Evolutionary conservation across 23 tunicate species (phyloP).

Genomic region (Halocynthia roretzi): DNA sequence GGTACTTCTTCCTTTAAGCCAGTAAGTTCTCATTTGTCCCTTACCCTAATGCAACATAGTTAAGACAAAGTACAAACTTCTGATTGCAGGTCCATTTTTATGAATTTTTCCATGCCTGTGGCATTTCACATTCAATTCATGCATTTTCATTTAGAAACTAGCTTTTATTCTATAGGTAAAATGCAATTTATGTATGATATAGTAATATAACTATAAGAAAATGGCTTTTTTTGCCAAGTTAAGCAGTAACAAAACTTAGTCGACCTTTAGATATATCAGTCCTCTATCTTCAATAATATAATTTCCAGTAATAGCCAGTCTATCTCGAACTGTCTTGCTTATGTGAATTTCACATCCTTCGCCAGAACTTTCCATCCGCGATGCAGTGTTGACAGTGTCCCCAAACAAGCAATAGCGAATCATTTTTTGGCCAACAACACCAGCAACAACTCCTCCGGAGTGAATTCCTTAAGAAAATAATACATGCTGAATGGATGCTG

Average conservation of each 20-base stretch:
- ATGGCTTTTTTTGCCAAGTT: too few relatives aligned
- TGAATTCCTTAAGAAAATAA: slow-evolving; percentile 22
- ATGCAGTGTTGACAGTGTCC: slow-evolving; percentile 63
- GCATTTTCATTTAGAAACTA: too few relatives aligned
- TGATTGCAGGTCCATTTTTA: too few relatives aligned
- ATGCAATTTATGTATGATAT: too few relatives aligned
- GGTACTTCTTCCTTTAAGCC: slow-evolving; percentile 32
- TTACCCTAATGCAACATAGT: slow-evolving; percentile 21
- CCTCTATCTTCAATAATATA: slow-evolving; percentile 31
- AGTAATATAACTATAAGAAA: too few relatives aligned
- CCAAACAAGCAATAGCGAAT: slow-evolving; percentile 55
- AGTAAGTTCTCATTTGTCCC: slow-evolving; percentile 47
- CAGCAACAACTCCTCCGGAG: slow-evolving; percentile 54
- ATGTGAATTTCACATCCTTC: slow-evolving; percentile 34
- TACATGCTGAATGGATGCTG: too few relatives aligned
- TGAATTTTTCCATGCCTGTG: too few relatives aligned
- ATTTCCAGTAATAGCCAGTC: slow-evolving; percentile 12
- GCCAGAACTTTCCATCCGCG: slow-evolving; percentile 45
- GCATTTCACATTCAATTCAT: too few relatives aligned
- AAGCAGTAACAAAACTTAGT: background rate
- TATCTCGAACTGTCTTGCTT: slow-evolving; percentile 37
- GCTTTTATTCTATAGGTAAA: too few relatives aligned
- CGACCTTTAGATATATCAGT: slow-evolving; percentile 35
- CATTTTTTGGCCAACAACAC: slow-evolving; percentile 61
- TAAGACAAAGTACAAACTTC: too few relatives aligned